Evolutionary conservation across 64 coral and sea anemone genomes (phyloP).

Genomic region (Orbicella faveolata): DNA sequence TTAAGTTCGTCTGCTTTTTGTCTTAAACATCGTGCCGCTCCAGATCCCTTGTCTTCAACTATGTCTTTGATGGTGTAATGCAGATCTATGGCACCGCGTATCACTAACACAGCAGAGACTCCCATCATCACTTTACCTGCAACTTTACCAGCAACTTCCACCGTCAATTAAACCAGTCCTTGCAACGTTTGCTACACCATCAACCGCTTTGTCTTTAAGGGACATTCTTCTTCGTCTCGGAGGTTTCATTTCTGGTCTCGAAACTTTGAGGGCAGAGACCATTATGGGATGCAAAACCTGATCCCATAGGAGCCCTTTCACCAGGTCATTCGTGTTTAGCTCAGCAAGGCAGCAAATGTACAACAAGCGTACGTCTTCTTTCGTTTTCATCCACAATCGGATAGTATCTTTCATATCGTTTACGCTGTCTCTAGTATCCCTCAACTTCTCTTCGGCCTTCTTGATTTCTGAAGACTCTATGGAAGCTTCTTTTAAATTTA

Average conservation of each 20-base stretch:
- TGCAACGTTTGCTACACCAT: not conserved
- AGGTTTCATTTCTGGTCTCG: not conserved
- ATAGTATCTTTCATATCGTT: not conserved
- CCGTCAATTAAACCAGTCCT: not conserved
- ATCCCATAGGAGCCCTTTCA: not conserved
- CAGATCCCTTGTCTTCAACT: not conserved
- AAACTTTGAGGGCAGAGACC: not conserved
- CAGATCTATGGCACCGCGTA: not conserved
- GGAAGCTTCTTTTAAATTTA: not conserved
- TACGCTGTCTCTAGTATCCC: not conserved
- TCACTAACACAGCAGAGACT: not conserved
- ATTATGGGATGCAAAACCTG: not conserved
- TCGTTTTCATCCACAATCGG: not conserved
- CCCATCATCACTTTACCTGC: not conserved
- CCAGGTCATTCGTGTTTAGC: not conserved
- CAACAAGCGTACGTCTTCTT: not conserved
- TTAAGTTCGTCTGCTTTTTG: not conserved
- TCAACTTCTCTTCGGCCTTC: not conserved
- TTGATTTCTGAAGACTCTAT: not conserved
- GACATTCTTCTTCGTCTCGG: not conserved
- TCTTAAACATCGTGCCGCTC: not conserved
- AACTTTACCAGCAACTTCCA: not conserved
- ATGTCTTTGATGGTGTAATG: not conserved
- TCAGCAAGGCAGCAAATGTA: not conserved
- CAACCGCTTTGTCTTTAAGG: not conserved